Conservation (phyloP, 1,140 invertebrate species). For the Belonocnema kinseyi region DNA sequence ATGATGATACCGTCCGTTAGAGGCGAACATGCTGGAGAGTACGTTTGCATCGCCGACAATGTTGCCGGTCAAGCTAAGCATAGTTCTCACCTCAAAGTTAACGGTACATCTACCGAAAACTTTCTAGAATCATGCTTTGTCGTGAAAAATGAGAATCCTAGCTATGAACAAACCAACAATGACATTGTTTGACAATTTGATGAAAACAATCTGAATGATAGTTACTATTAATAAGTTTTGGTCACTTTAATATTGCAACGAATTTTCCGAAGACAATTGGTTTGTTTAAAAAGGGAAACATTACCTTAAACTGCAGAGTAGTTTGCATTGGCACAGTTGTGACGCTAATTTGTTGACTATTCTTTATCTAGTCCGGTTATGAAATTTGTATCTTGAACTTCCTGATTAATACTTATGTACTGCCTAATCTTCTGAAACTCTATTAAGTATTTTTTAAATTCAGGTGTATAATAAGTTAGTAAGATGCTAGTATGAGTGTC, state of each 20-base stretch:
- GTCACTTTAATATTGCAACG: background rate
- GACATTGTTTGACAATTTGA: background rate
- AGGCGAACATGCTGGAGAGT: slow-evolving; percentile 82
- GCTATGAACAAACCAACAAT: background rate
- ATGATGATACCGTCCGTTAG: slow-evolving; percentile 73
- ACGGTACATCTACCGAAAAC: slow-evolving; percentile 67
- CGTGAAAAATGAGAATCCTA: background rate
- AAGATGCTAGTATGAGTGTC: background rate
- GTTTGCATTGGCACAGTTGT: background rate
- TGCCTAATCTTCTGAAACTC: background rate
- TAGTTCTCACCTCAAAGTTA: slow-evolving; percentile 78
- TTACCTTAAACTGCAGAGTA: background rate
- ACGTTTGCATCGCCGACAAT: slow-evolving; percentile 85
- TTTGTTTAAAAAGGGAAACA: background rate
- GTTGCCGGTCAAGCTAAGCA: slow-evolving; percentile 79
- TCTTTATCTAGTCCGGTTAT: background rate
- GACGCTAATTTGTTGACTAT: slow-evolving; percentile 1
- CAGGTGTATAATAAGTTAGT: background rate
- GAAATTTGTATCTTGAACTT: background rate
- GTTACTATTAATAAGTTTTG: background rate
- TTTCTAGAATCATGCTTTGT: background rate
- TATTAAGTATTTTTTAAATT: background rate
- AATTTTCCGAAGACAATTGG: background rate
- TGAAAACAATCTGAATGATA: background rate
- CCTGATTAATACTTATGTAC: background rate